Conservation (phyloP, 2,113 vertebrate genomes). For the Leptobrachium leishanense region DNA sequence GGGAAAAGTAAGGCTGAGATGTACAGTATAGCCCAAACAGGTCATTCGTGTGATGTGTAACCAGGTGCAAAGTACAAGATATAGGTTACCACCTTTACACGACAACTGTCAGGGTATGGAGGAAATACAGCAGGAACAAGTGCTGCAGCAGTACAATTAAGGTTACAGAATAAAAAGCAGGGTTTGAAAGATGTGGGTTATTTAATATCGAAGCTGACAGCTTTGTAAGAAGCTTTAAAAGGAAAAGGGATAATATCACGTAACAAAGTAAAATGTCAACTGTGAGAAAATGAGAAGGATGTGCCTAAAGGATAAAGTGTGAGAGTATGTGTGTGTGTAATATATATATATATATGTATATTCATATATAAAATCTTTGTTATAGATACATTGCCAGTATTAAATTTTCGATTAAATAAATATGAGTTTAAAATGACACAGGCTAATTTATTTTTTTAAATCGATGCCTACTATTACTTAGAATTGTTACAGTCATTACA, state of each 20-base stretch:
- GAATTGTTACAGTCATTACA: too few species aligned
- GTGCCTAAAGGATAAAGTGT: background rate
- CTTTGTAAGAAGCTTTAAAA: background rate
- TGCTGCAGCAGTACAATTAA: background rate
- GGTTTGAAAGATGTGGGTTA: background rate
- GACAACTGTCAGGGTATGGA: background rate
- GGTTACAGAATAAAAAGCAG: constrained; percentile 1
- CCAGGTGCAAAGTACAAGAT: background rate
- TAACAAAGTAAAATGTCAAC: background rate
- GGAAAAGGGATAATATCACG: background rate
- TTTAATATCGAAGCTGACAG: background rate
- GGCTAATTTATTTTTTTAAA: too few species aligned
- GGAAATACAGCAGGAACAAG: background rate
- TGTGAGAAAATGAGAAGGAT: background rate
- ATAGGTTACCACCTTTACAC: background rate
- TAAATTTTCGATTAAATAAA: too few species aligned
- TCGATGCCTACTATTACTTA: too few species aligned
- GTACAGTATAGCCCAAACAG: background rate
- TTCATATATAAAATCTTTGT: too few species aligned
- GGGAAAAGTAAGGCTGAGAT: background rate
- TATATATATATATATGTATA: too few species aligned
- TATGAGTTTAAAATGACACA: too few species aligned
- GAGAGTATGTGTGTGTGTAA: background rate
- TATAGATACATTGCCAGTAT: too few species aligned
- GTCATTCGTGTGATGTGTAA: background rate